Evolutionary conservation across 2,797 vertebrate species (phyloP).

Genomic region (Fringilla coelebs): DNA sequence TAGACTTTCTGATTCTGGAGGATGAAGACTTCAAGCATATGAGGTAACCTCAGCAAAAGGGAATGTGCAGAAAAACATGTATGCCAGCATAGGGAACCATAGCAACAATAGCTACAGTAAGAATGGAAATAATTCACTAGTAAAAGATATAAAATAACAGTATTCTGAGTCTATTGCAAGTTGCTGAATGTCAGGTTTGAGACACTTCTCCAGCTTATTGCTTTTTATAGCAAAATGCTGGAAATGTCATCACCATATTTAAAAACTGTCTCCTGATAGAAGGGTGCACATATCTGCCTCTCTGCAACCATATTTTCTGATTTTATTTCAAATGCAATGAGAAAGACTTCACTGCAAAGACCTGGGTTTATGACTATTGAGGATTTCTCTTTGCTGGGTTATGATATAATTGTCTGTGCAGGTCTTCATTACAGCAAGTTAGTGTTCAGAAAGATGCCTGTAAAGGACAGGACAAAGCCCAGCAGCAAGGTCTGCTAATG

Average conservation of each 20-base stretch:
- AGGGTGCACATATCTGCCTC: background rate
- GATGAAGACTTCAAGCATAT: background rate
- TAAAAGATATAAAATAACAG: background rate
- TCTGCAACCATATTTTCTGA: background rate
- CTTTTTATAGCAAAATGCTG: conserved; percentile 10
- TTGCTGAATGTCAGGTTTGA: background rate
- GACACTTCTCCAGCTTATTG: background rate
- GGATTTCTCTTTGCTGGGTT: background rate
- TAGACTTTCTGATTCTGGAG: background rate
- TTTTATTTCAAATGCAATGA: background rate
- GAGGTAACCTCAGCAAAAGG: background rate
- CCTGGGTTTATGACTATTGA: background rate
- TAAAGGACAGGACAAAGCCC: background rate
- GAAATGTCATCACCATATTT: background rate
- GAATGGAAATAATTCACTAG: background rate
- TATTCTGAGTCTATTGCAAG: background rate
- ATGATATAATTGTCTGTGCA: background rate
- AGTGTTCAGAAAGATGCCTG: background rate
- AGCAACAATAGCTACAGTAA: conserved; percentile 24
- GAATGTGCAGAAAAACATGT: background rate
- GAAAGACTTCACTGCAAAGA: background rate
- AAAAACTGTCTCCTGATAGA: background rate
- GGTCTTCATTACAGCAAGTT: background rate
- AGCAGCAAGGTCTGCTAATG: background rate
- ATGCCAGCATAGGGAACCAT: background rate